Evolutionary conservation across 2,113 vertebrate species (phyloP).

Genomic region (Nanorana parkeri): DNA sequence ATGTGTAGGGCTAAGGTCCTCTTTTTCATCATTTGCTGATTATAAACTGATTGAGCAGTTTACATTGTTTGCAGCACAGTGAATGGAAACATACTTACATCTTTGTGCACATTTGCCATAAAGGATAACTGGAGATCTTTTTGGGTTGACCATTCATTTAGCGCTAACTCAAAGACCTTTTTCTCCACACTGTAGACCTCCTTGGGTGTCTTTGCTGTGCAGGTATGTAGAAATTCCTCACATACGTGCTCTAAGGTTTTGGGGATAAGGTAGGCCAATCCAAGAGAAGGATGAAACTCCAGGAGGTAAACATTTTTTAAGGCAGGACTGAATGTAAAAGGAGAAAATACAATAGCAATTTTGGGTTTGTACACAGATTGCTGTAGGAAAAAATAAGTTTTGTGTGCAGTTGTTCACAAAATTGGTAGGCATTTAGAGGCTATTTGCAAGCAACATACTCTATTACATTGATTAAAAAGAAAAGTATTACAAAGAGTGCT

Average conservation of each 20-base stretch:
- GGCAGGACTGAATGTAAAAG: constrained; percentile 66
- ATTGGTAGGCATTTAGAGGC: no score
- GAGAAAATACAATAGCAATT: not conserved
- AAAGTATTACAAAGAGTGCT: no score
- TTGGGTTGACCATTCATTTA: constrained; percentile 66
- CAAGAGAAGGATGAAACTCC: constrained; percentile 78
- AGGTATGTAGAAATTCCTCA: constrained; percentile 68
- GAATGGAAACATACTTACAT: constrained; percentile 60
- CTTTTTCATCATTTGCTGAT: no score
- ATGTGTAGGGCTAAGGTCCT: no score
- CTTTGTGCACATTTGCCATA: constrained; percentile 70
- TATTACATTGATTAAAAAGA: no score
- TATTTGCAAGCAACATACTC: no score
- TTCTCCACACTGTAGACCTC: constrained; percentile 65
- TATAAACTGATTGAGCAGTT: no score
- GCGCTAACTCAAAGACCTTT: constrained; percentile 65
- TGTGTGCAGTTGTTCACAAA: no score
- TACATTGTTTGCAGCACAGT: no score
- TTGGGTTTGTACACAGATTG: no score
- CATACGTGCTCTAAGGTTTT: constrained; percentile 65
- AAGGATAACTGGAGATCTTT: constrained; percentile 64
- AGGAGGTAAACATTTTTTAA: constrained; percentile 72
- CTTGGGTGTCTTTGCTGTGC: constrained; percentile 56
- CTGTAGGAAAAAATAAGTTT: no score
- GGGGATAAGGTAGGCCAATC: constrained; percentile 66